Base-by-base conservation (phyloP, 2,113 vertebrate species). In the Calcarius ornatus region DNA sequence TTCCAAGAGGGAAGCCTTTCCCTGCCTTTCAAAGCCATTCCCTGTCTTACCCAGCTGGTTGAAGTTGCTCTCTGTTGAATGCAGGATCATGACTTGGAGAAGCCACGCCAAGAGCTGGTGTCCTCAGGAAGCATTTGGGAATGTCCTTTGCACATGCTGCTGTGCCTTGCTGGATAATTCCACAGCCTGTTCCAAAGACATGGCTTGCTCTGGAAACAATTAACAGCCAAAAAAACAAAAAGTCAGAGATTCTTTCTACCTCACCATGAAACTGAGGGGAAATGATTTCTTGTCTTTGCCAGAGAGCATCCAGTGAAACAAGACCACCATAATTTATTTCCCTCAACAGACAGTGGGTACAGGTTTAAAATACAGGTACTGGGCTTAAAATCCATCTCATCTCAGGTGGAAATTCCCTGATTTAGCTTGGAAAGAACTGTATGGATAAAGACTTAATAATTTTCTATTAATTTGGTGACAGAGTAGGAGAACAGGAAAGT, bases 81-180 rank as follows among this genome's bases (percentile, higher is more conserved):
- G 45, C 4, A 25, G 63, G 70, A 80, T 18, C 38, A 24, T 1
- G 33, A 7, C 37, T 48, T 66, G 64, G 84, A 20, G 71, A 69
- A 69, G 45, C 15, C 38, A 2, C 1, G 9, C 35, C 53, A 71
- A 7, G 7, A 48, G 2, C 10, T 18, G 19, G 11, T 80, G 82
- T 93, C 85, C 88, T 93, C 88, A 83, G 79, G 54, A 90, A 88
- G 93, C 35, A 24, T 61, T 82, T 86, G 30, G 65, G 66, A 88
- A 80, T 10, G 33, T 88, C 85, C 48, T 80, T 60, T 72, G 30
- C 48, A 73, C 53, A 20, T 31, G 16, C 48, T 64, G 61, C 53
- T 72, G 33, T 72, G 90, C 86, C 82, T 92, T 82, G 81, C 76
- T 70, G 38, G 35, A 63, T 92, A 47, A 96, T 96, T 93, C 90